Conservation (phyloP, 2,113 vertebrate species). For the Lagopus leucura region DNA sequence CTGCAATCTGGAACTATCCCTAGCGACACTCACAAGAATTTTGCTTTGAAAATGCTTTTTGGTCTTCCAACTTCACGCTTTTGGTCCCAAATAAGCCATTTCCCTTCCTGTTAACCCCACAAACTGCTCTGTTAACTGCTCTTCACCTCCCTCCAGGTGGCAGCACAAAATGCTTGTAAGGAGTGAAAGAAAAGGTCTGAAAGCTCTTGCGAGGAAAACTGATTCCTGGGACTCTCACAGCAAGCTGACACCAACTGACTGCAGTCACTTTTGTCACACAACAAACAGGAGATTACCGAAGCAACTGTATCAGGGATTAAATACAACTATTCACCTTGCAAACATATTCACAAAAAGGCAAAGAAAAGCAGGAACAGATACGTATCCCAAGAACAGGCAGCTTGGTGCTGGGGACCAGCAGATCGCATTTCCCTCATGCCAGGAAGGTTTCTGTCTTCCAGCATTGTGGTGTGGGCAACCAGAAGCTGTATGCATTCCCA, state of each 20-base stretch:
- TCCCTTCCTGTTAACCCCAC: neutral
- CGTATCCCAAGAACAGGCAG: too few species aligned
- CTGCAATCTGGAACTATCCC: neutral
- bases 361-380: neutral
- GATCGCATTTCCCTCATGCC: neutral
- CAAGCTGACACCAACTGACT: neutral
- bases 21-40: neutral
- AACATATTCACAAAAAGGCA: neutral
- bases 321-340: neutral
- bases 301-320: neutral
- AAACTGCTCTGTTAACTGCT: neutral
- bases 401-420: neutral
- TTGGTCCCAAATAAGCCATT: neutral
- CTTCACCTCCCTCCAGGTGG: neutral
- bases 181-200: neutral
- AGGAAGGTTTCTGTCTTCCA: neutral
- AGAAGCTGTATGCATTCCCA: neutral
- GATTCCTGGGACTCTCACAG: rapidly evolving
- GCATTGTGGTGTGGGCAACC: neutral
- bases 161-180: neutral
- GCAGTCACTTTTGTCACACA: neutral
- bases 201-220: neutral
- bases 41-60: neutral
- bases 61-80: neutral
- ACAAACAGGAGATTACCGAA: neutral